A percentile compares a stretch with the other conserved stretches of the same genome.
Conservation (phyloP, 2,797 vertebrate genomes). For the Semotilus atromaculatus region DNA sequence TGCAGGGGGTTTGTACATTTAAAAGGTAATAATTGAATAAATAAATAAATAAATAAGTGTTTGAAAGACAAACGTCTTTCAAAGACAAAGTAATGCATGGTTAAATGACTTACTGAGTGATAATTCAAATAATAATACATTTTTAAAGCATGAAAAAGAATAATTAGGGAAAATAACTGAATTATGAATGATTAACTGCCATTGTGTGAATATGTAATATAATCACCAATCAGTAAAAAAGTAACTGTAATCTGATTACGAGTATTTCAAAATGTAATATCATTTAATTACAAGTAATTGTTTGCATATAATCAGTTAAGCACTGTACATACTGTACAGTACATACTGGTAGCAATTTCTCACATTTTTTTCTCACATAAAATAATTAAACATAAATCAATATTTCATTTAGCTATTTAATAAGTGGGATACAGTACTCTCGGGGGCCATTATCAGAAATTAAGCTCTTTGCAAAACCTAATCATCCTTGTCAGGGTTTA, state of each 20-base stretch:
- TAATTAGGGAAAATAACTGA: too few species aligned
- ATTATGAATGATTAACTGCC: neutral
- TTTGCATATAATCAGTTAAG: neutral
- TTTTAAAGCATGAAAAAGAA: too few species aligned
- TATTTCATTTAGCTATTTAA: neutral
- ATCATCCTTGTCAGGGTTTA: neutral
- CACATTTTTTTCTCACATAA: too few species aligned
- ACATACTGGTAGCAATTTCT: too few species aligned
- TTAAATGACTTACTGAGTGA: too few species aligned
- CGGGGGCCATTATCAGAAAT: neutral
- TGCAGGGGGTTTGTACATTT: neutral
- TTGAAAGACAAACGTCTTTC: too few species aligned
- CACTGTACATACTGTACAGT: too few species aligned
- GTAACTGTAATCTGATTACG: neutral
- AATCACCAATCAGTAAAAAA: neutral
- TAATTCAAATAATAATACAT: too few species aligned
- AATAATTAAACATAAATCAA: too few species aligned
- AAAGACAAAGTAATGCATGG: too few species aligned
- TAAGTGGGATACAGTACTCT: neutral
- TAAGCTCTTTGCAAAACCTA: neutral
- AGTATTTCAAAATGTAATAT: neutral
- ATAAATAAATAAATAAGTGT: too few species aligned
- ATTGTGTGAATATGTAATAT: neutral
- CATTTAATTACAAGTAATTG: neutral
- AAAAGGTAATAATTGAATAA: neutral